phyloP scores from a whole-genome alignment of 1,140 invertebrate species.

The Aphelinus certus region DNA sequence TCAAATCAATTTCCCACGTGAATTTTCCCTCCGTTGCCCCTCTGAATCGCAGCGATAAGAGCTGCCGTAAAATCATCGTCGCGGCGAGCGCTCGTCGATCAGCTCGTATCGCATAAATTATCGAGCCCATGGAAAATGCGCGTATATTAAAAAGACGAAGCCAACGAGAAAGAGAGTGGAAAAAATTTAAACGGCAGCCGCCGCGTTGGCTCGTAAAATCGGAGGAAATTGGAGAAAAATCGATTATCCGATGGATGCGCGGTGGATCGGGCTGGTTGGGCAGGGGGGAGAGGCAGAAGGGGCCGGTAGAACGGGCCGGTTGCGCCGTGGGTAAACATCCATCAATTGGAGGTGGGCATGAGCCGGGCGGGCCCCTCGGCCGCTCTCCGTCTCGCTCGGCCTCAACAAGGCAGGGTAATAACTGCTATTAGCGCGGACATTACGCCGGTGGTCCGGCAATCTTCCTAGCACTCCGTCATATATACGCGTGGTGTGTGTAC shows the following conservation, averaged over 20 bases:
- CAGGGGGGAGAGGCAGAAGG: conserved; percentile 41
- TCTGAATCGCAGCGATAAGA: too few species aligned
- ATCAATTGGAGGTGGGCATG: conserved; percentile 57
- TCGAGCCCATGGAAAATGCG: too few species aligned
- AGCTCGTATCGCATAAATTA: too few species aligned
- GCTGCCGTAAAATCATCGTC: too few species aligned
- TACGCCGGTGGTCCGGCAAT: conserved; percentile 63
- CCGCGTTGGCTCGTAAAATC: background rate
- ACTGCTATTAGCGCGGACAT: conserved; percentile 65
- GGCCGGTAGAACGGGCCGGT: conserved; percentile 24
- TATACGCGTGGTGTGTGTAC: too few species aligned
- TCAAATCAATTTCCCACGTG: too few species aligned
- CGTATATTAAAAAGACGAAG: too few species aligned
- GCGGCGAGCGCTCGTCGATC: too few species aligned
- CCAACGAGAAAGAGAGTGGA: too few species aligned
- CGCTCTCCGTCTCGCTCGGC: conserved; percentile 29
- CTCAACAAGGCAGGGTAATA: conserved; percentile 62
- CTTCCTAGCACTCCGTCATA: conserved; percentile 36
- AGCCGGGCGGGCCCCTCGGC: conserved; percentile 40
- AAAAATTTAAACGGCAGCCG: too few species aligned
- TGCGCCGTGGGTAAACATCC: conserved; percentile 55
- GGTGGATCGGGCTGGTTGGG: background rate
- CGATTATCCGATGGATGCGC: conserved; percentile 13
- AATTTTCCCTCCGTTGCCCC: too few species aligned
- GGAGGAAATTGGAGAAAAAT: conserved; percentile 31